Evolutionary conservation across 2,888 invertebrate species (phyloP).

Genomic region (Gari tellinella): DNA sequence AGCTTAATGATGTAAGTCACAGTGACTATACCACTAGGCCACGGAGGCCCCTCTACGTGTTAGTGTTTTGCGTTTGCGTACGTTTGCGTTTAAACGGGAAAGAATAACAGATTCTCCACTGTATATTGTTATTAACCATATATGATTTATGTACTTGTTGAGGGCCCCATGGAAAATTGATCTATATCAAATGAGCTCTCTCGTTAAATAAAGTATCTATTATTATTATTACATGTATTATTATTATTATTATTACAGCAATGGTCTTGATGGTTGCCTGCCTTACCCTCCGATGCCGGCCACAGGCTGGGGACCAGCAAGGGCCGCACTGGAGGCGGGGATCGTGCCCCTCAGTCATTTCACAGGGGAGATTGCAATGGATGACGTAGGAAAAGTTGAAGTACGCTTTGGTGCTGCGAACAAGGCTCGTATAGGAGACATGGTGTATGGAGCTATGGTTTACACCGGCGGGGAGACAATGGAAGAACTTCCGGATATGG

Average conservation of each 20-base stretch:
- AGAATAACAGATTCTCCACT: too few relatives aligned
- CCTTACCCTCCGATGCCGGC: constrained; percentile 77
- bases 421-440: constrained; percentile 46
- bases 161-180: too few relatives aligned
- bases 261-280: constrained; percentile 44
- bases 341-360: constrained; percentile 68
- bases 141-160: too few relatives aligned
- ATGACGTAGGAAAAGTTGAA: constrained; percentile 61
- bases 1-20: too few relatives aligned
- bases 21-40: too few relatives aligned
- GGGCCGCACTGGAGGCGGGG: constrained; percentile 51
- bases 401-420: constrained; percentile 58
- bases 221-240: too few relatives aligned
- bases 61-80: too few relatives aligned
- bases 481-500: constrained; percentile 59
- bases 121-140: too few relatives aligned
- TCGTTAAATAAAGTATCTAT: too few relatives aligned
- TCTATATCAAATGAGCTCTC: too few relatives aligned
- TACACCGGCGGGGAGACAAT: constrained; percentile 57
- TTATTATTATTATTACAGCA: constrained; percentile 16
- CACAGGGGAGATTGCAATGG: constrained; percentile 59
- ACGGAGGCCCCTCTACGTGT: too few relatives aligned
- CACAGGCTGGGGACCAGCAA: constrained; percentile 81
- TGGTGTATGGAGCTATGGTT: constrained; percentile 58
- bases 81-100: too few relatives aligned